Base-by-base conservation (phyloP, 1,140 invertebrate species). In the Cyclina sinensis region DNA sequence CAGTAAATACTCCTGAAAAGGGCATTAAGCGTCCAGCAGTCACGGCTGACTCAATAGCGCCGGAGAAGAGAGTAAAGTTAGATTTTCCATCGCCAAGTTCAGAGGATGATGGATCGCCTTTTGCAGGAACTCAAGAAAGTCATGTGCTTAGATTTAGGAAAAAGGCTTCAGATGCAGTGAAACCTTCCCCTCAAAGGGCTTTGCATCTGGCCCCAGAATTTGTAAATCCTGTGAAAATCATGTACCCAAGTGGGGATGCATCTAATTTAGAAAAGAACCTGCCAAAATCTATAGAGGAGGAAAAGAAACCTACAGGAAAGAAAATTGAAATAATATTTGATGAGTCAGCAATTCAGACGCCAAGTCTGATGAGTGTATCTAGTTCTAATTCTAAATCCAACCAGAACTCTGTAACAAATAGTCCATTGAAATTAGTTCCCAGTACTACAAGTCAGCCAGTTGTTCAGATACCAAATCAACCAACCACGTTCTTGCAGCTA, bases 1-100 rank as follows among this genome's bases (percentile, higher is more conserved):
- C 70, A 35, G 57, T 83, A 11, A 90, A 90, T 80, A 70, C 80
- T 27, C 86, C 89, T 0, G 89, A 90, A 39, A 73, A 74, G 9
- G 74, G 59, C 12, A 43, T 51, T 32, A 90, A 90, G 51, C 80
- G 89, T 51, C 57, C 73, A 27, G 37, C 30, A 18, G 27, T n/a
- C 16, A 18, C 27, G 2, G 32, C 27, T 37, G 57, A 86, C 18
- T 24, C 35, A 11, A 86, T 90, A n/a, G 79, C 86, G 59, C 35
- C 59, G 14, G 76, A 90, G 54, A 91, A 91, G 81, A 84, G 88
- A 32, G 81, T 91, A 4, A 88, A 78, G 46, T 81, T 90, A n/a
- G 90, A 88, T 18, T 92, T 90, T 83, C 90, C 92, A 30, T 91
- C 90, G 37, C 93, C 91, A n/a, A 89, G 80, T 74, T 82, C 91